These are phyloP conservation scores for Aphelenchoides fujianensis DNA, from an alignment of 1,140 invertebrate species.

Conservation along the genomic window DNA sequence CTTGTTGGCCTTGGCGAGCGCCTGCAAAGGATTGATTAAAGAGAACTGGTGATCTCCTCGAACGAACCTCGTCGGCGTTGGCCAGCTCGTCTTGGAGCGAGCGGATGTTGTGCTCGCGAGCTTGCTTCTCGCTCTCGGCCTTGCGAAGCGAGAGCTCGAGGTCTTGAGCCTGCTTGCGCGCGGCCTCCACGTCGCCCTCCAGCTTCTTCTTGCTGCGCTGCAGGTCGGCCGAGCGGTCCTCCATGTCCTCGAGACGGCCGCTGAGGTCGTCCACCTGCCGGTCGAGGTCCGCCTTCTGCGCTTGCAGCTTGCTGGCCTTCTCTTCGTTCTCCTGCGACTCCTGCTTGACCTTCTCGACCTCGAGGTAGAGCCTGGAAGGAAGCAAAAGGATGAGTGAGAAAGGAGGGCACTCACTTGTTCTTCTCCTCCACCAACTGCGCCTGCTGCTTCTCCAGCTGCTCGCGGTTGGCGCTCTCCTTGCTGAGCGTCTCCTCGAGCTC, in stretches of 20 bases:
- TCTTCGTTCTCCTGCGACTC: slow-evolving; percentile 84
- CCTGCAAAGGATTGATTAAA: no score
- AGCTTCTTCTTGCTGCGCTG: slow-evolving; percentile 60
- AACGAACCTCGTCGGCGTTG: slow-evolving; percentile 85
- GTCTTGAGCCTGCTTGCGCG: slow-evolving; percentile 60
- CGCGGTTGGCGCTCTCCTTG: slow-evolving; percentile 89
- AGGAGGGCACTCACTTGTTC: no score
- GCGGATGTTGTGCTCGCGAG: slow-evolving; percentile 66
- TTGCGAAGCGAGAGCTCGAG: slow-evolving; percentile 56
- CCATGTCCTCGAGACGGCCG: slow-evolving; percentile 58
- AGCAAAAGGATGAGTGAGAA: no score
- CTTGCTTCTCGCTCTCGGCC: slow-evolving; percentile 58
- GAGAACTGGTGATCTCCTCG: no score
- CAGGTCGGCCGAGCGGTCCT: slow-evolving; percentile 59
- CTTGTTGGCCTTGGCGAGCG: slow-evolving; percentile 94
- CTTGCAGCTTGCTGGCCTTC: slow-evolving; percentile 82
- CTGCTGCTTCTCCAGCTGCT: slow-evolving; percentile 69
- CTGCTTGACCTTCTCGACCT: slow-evolving; percentile 86
- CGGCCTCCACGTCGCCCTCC: slow-evolving; percentile 55
- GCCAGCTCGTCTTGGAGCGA: slow-evolving; percentile 98
- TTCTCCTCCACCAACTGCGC: slow-evolving; percentile 78
- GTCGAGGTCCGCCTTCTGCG: slow-evolving; percentile 90
- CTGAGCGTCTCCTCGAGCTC: slow-evolving; percentile 89
- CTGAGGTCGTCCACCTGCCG: slow-evolving; percentile 54
- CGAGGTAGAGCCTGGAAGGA: no score